Evolutionary conservation across 2,113 vertebrate species (phyloP).

Genomic region (Coptodon rendalli): DNA sequence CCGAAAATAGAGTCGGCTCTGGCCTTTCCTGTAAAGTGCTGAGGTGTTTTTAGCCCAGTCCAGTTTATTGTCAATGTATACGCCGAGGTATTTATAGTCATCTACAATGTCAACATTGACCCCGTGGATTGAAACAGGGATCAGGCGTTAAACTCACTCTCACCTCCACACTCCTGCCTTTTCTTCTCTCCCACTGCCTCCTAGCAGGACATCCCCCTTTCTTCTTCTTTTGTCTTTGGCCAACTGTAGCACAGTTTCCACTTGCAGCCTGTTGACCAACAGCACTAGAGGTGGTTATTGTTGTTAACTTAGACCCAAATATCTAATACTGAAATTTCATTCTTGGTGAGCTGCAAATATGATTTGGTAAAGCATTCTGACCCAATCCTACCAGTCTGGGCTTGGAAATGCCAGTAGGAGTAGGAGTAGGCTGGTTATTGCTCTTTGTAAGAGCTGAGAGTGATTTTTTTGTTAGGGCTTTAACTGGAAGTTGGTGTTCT

Average conservation of each 20-base stretch:
- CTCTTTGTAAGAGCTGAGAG: accelerated
- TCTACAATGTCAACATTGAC: neutral
- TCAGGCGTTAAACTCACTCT: neutral
- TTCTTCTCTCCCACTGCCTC: neutral
- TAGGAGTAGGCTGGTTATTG: accelerated
- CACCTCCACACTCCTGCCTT: neutral
- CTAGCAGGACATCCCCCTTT: neutral
- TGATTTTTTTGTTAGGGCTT: neutral
- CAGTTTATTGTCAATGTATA: accelerated
- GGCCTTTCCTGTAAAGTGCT: accelerated
- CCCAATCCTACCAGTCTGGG: accelerated
- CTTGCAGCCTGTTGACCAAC: accelerated
- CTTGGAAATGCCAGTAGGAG: accelerated
- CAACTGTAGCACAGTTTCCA: neutral
- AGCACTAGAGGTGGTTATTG: neutral
- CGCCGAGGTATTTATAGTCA: neutral
- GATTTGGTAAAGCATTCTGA: neutral
- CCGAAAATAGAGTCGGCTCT: accelerated
- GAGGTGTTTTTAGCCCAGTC: neutral
- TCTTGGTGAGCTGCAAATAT: accelerated
- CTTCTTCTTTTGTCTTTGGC: neutral
- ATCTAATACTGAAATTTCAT: neutral
- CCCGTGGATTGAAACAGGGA: neutral
- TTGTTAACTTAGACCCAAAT: neutral
- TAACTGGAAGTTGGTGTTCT: neutral